Evolutionary conservation across 2,113 vertebrate genomes (phyloP).

Genomic region (Ptyas mucosa): DNA sequence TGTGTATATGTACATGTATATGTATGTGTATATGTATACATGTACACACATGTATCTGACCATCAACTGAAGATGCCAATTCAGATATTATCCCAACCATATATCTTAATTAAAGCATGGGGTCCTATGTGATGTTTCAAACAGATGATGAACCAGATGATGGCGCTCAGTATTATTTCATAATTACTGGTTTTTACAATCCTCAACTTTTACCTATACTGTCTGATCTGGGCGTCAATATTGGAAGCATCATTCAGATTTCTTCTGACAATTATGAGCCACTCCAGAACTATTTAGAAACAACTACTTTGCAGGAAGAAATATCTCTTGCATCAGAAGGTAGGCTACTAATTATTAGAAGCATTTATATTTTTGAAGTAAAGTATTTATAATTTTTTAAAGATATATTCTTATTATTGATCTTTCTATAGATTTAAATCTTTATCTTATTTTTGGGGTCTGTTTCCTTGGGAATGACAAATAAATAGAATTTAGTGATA

Average conservation of each 20-base stretch:
- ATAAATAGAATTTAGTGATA: neutral
- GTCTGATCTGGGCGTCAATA: slow-evolving; percentile 74
- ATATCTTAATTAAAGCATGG: slow-evolving; percentile 6
- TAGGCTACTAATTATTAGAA: slow-evolving; percentile 38
- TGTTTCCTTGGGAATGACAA: neutral
- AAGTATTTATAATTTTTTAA: neutral
- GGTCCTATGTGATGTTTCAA: slow-evolving; percentile 44
- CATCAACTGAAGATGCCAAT: neutral
- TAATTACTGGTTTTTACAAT: slow-evolving; percentile 81
- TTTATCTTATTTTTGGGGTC: neutral
- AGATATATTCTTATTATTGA: neutral
- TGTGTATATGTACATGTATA: neutral
- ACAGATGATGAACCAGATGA: slow-evolving; percentile 92
- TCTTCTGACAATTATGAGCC: slow-evolving; percentile 68
- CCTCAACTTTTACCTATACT: slow-evolving; percentile 77
- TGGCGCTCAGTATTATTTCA: slow-evolving; percentile 86
- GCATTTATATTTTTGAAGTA: neutral
- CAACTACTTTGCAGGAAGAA: slow-evolving; percentile 40
- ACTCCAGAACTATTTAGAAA: slow-evolving; percentile 57
- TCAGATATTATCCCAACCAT: neutral
- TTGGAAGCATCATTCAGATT: slow-evolving; percentile 83
- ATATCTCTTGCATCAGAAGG: slow-evolving; percentile 58
- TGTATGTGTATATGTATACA: neutral
- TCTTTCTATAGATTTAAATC: neutral
- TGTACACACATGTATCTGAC: neutral